Base-by-base conservation (phyloP, 2,113 vertebrate species). In the Sarotherodon lohbergeri region DNA sequence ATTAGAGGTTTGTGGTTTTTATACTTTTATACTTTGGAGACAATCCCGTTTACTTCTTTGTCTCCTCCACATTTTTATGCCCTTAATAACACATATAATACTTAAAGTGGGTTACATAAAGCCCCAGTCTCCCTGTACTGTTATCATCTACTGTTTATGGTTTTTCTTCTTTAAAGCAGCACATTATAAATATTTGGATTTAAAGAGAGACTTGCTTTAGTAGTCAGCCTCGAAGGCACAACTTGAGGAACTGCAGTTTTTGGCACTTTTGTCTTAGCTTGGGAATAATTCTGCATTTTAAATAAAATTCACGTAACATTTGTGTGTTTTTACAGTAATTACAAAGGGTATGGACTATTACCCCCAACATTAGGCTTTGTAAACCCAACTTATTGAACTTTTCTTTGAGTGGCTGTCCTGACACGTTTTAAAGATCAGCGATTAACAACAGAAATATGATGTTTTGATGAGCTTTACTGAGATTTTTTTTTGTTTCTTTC, bases 301-400 rank as follows among this genome's bases (percentile, higher is more conserved):
- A 71, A 71, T 43, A 71, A 16, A 43, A 71, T 43, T 4, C 39
- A 3, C 0, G 0, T 17, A 24, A 27, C 16, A 29, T 6, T 46
- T 73, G 2, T 73, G 22, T 17, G 0, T 46, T 73, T 46, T 27
- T 73, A 73, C 22, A 73, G 5, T 43, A 73, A 48, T 46, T 48
- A 29, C 22, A 17, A 73, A 73, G 5, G 14, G 8, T 46, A 46
- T 29, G 22, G 68, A 48, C 22, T 73, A 73, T 3, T 34, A 4
- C 3, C 17, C 50, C 10, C 27, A 78, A 13, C 27, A 52, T 52
- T 52, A 0, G 0, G 27, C 10, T 50, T 50, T 19, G 14, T 29
- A 76, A 22, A 19, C 24, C 46, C 16, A 78, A 46, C 4, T 48
- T 54, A n/a, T 73, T 46, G 24, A 46, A 0, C 22, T 46, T 73